Base-by-base conservation (phyloP, 2,888 invertebrate genomes). In the Caenorhabditis uteleia region DNA sequence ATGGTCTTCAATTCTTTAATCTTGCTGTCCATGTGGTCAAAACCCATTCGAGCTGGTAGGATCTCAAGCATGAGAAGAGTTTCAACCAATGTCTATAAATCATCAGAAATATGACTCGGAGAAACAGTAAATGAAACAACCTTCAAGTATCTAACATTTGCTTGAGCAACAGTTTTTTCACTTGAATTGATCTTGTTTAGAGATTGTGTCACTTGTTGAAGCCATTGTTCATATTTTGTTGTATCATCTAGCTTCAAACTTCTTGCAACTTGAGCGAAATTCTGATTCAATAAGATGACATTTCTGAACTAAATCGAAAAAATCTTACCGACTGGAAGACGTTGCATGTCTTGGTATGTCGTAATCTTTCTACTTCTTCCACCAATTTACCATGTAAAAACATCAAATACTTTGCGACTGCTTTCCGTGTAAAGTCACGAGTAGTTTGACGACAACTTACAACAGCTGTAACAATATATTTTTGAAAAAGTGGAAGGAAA, bases 11-110 rank as follows among this genome's bases (percentile, higher is more conserved):
- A 26, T 8, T 27, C n/a, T 2, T 18, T 18, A 4, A 59, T 27
- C 8, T 20, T 25, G 1, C 26, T 23, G 6, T 20, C 18, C 50
- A 66, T 29, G 40, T 16, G 60, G 4, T 55, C 40, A 25, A 51
- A 50, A 0, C 56, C 66, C 0, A 49, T 40, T 8, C 18, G n/a
- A 5, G 66, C 31, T 5, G 66, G 66, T 59, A 66, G 59, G 0
- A 66, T 29, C 25, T 66, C 66, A 5, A 66, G 39, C 21, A 66
- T 66, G 31, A 42, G 51, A 8, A 59, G 36, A 0, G 66, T 56
- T 47, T 65, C 58, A 1, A 55, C 25, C 21, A 55, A 48, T 1
- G 50, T 27, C 59, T 59, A n/a, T 29, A 25, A 43, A n/a, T n/a
- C n/a, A n/a, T n/a, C n/a, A n/a, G n/a, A n/a, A n/a, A n/a, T n/a